Conservation (phyloP, 2,888 invertebrate species). For the Galerucella nymphaeae region DNA sequence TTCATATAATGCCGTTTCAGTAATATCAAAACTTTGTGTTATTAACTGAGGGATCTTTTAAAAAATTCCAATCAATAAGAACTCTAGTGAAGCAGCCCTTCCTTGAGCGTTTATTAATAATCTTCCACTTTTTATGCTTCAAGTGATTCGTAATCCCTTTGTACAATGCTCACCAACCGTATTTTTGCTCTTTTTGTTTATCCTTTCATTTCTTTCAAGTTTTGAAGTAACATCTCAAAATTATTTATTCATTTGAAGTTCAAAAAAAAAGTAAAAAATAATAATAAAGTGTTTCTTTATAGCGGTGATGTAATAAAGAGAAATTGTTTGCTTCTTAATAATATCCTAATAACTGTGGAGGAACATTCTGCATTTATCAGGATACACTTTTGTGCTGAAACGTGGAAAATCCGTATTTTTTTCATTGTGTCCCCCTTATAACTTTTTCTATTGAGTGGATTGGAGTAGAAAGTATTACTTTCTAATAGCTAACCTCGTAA, state of each 20-base stretch:
- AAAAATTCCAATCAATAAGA: background rate
- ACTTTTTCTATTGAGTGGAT: background rate
- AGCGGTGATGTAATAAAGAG: conserved; percentile 20
- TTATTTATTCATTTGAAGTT: conserved; percentile 17
- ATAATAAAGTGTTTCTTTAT: conserved; percentile 14
- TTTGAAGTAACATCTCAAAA: conserved; percentile 5
- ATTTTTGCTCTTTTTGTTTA: conserved; percentile 14
- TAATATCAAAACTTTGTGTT: background rate
- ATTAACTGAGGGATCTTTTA: background rate
- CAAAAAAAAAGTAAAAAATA: conserved; percentile 10
- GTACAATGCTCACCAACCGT: background rate
- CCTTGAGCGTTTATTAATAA: conserved; percentile 13
- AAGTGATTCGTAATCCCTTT: conserved; percentile 16
- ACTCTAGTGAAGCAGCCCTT: background rate
- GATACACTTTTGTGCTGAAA: background rate
- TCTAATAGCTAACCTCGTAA: background rate
- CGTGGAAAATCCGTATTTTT: background rate
- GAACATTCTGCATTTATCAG: background rate
- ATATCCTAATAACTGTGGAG: background rate
- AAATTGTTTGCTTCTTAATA: background rate
- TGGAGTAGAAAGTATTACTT: background rate
- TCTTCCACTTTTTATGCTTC: conserved; percentile 14
- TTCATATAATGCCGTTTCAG: background rate
- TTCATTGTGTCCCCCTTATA: background rate
- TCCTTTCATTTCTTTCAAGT: conserved; percentile 14